Evolutionary conservation across 1,140 invertebrate genomes (phyloP).

Genomic region (Kradibia gibbosae): DNA sequence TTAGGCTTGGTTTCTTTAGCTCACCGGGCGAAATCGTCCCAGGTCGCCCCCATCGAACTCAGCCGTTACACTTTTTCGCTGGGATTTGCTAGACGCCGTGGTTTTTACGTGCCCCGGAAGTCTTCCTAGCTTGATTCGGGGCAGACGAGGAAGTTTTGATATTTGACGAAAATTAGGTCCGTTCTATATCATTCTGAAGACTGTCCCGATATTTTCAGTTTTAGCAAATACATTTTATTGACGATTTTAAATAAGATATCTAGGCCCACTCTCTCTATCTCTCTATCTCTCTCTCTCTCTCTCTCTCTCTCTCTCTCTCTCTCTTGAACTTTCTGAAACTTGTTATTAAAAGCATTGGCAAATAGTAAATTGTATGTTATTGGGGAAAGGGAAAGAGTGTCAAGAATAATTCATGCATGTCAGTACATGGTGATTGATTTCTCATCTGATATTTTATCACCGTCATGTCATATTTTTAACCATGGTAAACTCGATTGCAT

Average conservation of each 20-base stretch:
- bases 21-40: background rate
- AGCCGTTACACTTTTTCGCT: background rate
- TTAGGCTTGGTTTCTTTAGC: constrained; percentile 10
- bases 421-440: too few species aligned
- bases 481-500: too few species aligned
- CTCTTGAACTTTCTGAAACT: background rate
- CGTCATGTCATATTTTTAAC: too few species aligned
- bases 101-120: background rate
- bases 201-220: background rate
- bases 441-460: too few species aligned
- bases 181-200: background rate
- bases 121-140: background rate
- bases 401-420: too few species aligned
- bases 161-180: background rate
- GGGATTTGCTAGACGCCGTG: background rate
- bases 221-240: background rate
- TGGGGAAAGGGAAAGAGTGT: too few species aligned
- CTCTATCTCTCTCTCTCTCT: too few species aligned
- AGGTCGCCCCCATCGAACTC: background rate
- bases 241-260: background rate
- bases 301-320: background rate
- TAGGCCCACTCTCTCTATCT: too few species aligned
- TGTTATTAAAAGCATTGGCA: background rate
- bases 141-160: background rate
- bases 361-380: background rate